Base-by-base conservation (phyloP, 2,113 vertebrate genomes). In the Salvelinus alpinus region DNA sequence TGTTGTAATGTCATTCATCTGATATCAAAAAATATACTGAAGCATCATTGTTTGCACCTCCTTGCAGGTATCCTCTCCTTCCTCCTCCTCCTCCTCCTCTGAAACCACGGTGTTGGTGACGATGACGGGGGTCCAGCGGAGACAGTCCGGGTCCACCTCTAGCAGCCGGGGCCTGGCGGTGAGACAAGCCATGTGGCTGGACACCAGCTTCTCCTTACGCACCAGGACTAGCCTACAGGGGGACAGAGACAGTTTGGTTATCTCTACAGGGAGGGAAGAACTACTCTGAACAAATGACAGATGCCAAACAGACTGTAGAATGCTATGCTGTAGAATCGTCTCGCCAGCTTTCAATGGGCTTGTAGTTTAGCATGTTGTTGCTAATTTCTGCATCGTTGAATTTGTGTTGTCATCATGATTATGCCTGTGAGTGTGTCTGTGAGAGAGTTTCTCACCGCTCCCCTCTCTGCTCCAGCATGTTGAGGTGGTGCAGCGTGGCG, bases 101-200 rank as follows among this genome's bases (percentile, higher is more conserved):
- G 98, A 99, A 75, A 98, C 95, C 64, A 99, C 96, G 0, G 96
- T 97, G 89, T 99, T 99, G 81, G 96, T 97, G 47, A 99, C 97
- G 1, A 99, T 96, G 59, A 99, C 96, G 0, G 97, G 98, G 0
- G 97, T 99, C 98, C 98, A 99, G 73, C 97, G 96, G 64, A 99
- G 92, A 80, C 97, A 96, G 67, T 99, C 98, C 0, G 98, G 97
- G 81, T 99, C 97, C 12, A 99, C 97, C 1, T 97, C 96, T 8
- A 99, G 94, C 31, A 94, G 95, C 22, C 98, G 93, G 1, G 96
- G 95, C 20, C 95, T 94, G 2, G 93, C 92, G 64, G 95, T 92
- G 3, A 98, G 95, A 69, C 95, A 95, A 75, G 92, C 79, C 96
- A 99, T 96, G 77, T 99, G 97, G 13, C 87, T 93, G 31, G 94